Percentiles rank a stretch among this genome's conserved stretches.
phyloP scores from a whole-genome alignment of 1,140 invertebrate genomes.

The Drosophila lini region DNA sequence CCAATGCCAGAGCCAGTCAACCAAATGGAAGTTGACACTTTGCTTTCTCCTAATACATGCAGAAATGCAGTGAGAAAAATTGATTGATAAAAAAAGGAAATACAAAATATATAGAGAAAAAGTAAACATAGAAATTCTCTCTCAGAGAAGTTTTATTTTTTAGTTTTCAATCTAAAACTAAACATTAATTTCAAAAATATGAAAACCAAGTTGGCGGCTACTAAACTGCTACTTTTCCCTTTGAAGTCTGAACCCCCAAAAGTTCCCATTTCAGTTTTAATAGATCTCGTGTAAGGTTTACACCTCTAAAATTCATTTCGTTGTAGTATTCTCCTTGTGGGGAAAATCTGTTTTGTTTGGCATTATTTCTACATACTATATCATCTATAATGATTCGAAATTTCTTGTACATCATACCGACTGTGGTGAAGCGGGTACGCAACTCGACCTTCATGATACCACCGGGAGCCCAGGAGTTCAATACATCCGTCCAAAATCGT shows the following conservation, averaged over 20 bases:
- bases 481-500: no score
- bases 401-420: background rate
- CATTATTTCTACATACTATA: background rate
- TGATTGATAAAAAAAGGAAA: background rate
- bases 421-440: background rate
- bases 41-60: slow-evolving; percentile 16
- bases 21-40: slow-evolving; percentile 44
- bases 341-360: background rate
- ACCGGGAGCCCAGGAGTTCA: accelerated
- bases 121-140: background rate
- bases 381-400: slow-evolving; percentile 6
- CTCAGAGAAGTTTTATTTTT: background rate
- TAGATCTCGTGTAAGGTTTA: accelerated
- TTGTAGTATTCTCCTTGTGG: background rate
- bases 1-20: slow-evolving; percentile 48
- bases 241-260: background rate
- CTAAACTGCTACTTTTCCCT: no score
- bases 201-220: background rate
- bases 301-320: background rate
- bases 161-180: no score
- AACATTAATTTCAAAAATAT: no score
- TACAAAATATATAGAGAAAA: background rate
- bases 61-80: slow-evolving; percentile 2
- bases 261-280: background rate
- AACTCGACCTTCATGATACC: background rate